Evolutionary conservation across 2,797 vertebrate genomes (phyloP).

Genomic region (Cyprinodon diabolis): DNA sequence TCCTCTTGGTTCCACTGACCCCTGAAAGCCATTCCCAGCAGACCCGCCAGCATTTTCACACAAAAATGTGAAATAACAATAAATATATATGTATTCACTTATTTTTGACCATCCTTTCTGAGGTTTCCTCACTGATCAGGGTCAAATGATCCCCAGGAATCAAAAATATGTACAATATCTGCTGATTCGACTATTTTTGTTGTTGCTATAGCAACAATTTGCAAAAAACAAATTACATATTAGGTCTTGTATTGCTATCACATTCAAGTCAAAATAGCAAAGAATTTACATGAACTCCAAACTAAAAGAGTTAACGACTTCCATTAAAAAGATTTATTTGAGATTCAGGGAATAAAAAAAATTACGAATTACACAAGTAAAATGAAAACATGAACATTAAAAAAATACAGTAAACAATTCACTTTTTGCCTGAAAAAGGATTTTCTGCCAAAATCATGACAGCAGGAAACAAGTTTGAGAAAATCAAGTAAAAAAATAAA

Average conservation of each 20-base stretch:
- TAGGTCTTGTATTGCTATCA: not conserved
- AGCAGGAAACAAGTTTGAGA: constrained; percentile 17
- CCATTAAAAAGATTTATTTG: constrained; percentile 32
- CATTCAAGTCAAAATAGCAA: not conserved
- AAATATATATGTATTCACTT: constrained; percentile 34
- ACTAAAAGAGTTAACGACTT: not conserved
- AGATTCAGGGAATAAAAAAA: constrained; percentile 30
- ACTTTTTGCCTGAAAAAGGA: constrained; percentile 36
- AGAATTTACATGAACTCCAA: not conserved
- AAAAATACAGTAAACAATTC: constrained; percentile 53
- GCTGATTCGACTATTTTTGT: not conserved
- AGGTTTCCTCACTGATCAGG: constrained; percentile 15
- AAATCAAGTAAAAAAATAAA: constrained; percentile 5
- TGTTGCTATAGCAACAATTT: not conserved
- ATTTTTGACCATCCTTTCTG: constrained; percentile 63
- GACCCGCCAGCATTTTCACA: constrained; percentile 58
- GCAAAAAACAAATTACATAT: not conserved
- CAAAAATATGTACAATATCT: not conserved
- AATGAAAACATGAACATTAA: constrained; percentile 18
- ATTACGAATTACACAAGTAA: constrained; percentile 20
- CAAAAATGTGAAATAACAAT: constrained; percentile 66
- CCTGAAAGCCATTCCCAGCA: constrained; percentile 28
- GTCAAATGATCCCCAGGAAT: not conserved
- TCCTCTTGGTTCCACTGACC: constrained; percentile 47
- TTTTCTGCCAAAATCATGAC: constrained; percentile 16